These are phyloP conservation scores for Meandrina meandrites DNA, from an alignment of 92 coral and sea anemone species.

Conservation along the genomic window DNA sequence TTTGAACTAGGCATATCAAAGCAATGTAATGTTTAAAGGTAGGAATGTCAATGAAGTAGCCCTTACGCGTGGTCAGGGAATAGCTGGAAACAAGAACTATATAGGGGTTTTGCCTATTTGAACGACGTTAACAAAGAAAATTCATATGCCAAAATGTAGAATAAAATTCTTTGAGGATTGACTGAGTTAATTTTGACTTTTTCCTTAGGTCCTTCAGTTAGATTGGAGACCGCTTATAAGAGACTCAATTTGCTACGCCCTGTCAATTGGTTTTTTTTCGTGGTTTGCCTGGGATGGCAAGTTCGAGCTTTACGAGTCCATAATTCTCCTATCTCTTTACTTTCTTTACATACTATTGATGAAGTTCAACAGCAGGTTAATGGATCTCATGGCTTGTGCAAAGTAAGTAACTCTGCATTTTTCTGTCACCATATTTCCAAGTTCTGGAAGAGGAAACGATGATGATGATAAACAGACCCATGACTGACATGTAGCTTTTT, in stretches of 20 bases:
- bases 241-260: slow-evolving; percentile 88
- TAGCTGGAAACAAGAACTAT: no score
- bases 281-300: slow-evolving; percentile 96
- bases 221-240: slow-evolving; percentile 99
- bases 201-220: slow-evolving; percentile 75
- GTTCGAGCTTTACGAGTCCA: slow-evolving; percentile 88
- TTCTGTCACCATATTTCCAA: not conserved
- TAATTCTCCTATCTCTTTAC: slow-evolving; percentile 78
- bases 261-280: slow-evolving; percentile 85
- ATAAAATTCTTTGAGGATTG: not conserved
- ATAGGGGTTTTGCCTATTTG: not conserved
- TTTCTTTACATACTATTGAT: slow-evolving; percentile 83
- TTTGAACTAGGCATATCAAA: not conserved
- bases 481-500: not conserved
- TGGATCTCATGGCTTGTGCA: slow-evolving; percentile 77
- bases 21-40: not conserved
- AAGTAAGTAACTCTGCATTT: slow-evolving; percentile 63
- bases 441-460: no score
- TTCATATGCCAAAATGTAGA: not conserved
- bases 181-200: not conserved
- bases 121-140: not conserved
- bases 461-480: no score
- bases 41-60: not conserved
- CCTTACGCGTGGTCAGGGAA: no score
- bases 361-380: slow-evolving; percentile 88